Evolutionary conservation across 2,113 vertebrate species (phyloP).

Genomic region (Malurus elegans): DNA sequence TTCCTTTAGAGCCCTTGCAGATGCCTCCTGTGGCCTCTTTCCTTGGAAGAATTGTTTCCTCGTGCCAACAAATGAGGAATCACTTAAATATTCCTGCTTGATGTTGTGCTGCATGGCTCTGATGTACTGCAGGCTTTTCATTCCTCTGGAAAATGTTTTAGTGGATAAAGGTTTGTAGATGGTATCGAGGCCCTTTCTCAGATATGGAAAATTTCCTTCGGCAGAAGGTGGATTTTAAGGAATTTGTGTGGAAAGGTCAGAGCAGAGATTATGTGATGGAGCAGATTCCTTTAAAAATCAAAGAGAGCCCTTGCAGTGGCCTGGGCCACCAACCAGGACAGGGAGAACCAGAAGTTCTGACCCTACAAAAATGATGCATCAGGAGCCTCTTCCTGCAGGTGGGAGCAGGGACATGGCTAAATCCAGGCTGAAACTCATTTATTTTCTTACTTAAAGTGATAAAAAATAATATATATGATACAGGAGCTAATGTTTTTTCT

Average conservation of each 20-base stretch:
- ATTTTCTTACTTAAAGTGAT: not conserved
- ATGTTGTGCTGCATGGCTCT: not conserved
- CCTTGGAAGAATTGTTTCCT: not conserved
- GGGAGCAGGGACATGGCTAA: not conserved
- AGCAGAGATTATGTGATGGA: not conserved
- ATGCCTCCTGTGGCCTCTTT: not conserved
- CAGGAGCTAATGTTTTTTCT: not conserved
- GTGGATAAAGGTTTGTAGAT: not conserved
- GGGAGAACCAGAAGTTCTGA: not conserved
- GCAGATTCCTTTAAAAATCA: not conserved
- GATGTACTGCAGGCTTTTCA: not conserved
- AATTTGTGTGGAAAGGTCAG: not conserved
- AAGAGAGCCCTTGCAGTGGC: not conserved
- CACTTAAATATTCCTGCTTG: not conserved
- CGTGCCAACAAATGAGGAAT: conserved; percentile 47
- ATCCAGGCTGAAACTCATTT: not conserved
- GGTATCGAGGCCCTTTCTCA: not conserved
- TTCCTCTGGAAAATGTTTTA: not conserved
- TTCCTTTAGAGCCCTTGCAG: not conserved
- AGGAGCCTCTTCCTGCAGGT: not conserved
- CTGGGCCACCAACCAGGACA: not conserved
- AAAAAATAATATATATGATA: not conserved
- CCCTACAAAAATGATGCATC: not conserved
- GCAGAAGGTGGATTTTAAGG: not conserved
- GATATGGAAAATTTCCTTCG: not conserved